These are phyloP conservation scores for Tachystola acroxantha DNA, from an alignment of 2,888 invertebrate genomes.

Conservation along the genomic window DNA sequence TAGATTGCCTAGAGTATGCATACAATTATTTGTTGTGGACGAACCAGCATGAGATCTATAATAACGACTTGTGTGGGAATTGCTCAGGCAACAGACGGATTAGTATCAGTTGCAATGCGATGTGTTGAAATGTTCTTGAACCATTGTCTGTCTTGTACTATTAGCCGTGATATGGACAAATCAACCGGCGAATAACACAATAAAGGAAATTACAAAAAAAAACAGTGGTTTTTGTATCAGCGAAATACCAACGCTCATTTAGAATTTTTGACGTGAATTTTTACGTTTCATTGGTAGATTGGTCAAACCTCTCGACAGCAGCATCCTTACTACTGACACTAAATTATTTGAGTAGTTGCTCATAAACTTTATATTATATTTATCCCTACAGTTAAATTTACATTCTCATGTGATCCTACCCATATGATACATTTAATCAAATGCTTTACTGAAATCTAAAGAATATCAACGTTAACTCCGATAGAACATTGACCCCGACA, in stretches of 20 bases:
- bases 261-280: too few relatives aligned
- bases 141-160: conserved; percentile 18
- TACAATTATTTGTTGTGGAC: conserved; percentile 35
- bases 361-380: too few relatives aligned
- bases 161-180: conserved; percentile 5
- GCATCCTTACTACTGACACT: too few relatives aligned
- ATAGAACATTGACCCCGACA: conserved; percentile 19
- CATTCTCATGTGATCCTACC: too few relatives aligned
- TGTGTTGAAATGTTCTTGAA: conserved; percentile 39
- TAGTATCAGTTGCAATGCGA: conserved; percentile 38
- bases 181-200: too few relatives aligned
- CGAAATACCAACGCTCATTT: too few relatives aligned
- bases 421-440: conserved; percentile 7
- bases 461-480: conserved; percentile 6
- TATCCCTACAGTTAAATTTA: too few relatives aligned
- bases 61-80: conserved; percentile 51
- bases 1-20: conserved; percentile 13
- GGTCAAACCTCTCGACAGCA: too few relatives aligned
- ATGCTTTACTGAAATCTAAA: conserved; percentile 20
- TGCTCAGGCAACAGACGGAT: conserved; percentile 29
- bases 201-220: too few relatives aligned
- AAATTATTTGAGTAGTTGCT: too few relatives aligned
- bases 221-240: too few relatives aligned
- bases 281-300: too few relatives aligned
- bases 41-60: conserved; percentile 39